A percentile compares a stretch with the other conserved stretches of the same genome.
These are phyloP conservation scores for Chironex yamaguchii DNA, from an alignment of 30 jellyfish, hydroid and myxozoan genomes.

Conservation along the genomic window DNA sequence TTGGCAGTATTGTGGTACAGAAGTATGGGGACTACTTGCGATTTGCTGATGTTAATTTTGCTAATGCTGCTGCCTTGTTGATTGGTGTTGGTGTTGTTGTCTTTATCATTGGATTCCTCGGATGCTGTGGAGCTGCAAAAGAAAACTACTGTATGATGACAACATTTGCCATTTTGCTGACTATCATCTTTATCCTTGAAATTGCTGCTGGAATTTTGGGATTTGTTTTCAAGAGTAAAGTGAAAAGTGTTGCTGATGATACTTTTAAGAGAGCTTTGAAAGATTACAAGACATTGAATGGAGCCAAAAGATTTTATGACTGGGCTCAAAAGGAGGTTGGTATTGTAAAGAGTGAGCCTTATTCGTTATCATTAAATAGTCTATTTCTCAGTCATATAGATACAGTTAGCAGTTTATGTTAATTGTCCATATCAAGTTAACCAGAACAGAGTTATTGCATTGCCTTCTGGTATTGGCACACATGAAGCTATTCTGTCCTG, in stretches of 20 bases:
- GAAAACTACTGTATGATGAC: constrained; percentile 47
- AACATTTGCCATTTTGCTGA: constrained; percentile 20
- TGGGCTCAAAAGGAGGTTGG: constrained; percentile 92
- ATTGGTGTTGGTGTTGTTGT: constrained; percentile 20
- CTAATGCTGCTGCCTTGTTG: constrained; percentile 14
- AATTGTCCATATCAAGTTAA: too few relatives aligned
- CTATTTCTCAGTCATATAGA: too few relatives aligned
- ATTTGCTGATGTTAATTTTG: constrained; percentile 6
- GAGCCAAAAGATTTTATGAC: constrained; percentile 89
- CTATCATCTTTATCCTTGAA: constrained; percentile 28
- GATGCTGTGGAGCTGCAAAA: constrained; percentile 49
- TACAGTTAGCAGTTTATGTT: too few relatives aligned
- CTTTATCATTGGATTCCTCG: constrained; percentile 47
- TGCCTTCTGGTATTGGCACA: too few relatives aligned
- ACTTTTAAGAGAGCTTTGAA: constrained; percentile 76
- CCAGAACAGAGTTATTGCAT: too few relatives aligned
- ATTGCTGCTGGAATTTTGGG: constrained; percentile 47
- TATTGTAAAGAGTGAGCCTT: too few relatives aligned
- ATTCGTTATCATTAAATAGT: too few relatives aligned
- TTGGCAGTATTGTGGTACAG: neutral
- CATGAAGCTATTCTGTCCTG: too few relatives aligned
- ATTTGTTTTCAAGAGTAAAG: constrained; percentile 51
- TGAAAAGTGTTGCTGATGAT: constrained; percentile 70
- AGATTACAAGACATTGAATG: constrained; percentile 67
- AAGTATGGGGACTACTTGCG: constrained; percentile 31